These are phyloP conservation scores for Ooceraea biroi DNA, from an alignment of 1,140 invertebrate genomes.

Conservation along the genomic window DNA sequence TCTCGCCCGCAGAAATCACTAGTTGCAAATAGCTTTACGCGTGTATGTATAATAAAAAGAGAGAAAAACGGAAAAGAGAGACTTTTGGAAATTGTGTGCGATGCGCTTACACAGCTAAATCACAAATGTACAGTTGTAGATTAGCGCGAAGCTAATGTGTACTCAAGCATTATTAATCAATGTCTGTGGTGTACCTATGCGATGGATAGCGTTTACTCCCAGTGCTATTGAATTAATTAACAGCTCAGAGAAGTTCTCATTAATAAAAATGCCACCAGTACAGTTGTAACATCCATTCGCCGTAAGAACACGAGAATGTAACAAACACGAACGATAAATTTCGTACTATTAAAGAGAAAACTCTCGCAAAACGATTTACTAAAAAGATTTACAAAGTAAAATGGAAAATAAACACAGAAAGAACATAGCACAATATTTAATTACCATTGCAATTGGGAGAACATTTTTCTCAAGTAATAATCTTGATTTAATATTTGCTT, in stretches of 20 bases:
- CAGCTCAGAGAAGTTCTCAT: background rate
- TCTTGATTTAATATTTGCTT: background rate
- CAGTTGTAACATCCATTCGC: background rate
- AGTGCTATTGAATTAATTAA: constrained; percentile 42
- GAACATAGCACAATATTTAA: background rate
- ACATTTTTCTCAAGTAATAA: background rate
- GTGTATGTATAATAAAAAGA: background rate
- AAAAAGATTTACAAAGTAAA: no score
- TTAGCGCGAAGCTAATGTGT: no score
- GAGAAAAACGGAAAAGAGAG: background rate
- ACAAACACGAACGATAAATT: background rate
- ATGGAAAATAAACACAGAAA: background rate
- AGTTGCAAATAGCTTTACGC: background rate
- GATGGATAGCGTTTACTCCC: constrained; percentile 13
- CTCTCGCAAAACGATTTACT: background rate
- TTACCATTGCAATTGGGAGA: background rate
- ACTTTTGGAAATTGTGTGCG: background rate
- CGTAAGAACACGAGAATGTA: background rate
- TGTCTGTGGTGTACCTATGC: background rate
- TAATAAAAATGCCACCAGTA: constrained; percentile 19
- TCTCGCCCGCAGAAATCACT: background rate
- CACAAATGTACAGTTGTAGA: background rate
- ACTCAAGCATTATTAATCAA: constrained; percentile 40
- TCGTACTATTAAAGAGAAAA: background rate
- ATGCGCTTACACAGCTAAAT: background rate